Base-by-base conservation (phyloP, 2,888 invertebrate genomes). In the Lysandra bellargus region DNA sequence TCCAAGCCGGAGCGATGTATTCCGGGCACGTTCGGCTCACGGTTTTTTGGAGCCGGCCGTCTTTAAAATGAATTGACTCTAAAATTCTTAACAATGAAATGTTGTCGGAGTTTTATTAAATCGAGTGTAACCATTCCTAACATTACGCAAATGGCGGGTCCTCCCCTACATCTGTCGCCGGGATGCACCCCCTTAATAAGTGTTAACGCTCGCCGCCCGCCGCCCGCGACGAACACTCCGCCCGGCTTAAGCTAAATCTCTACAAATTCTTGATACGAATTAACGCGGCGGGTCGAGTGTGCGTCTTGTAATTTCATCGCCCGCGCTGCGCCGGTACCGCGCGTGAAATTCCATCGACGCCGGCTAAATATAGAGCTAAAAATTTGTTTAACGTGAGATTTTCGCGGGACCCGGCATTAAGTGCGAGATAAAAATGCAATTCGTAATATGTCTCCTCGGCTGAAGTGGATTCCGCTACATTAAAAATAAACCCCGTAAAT, bases 131-230 rank as follows among this genome's bases (percentile, higher is more conserved):
- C 94, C 93, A 93, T 93, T 94, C 92, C 92, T 92, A 88, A 91
- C 93, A 93, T 94, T 94, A 94, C 92, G 93, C 92, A 94, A 94
- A 94, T 93, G 94, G 93, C 91, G 91, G 90, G 89, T 87, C 92
- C 93, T 91, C 94, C 94, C 94, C 91, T 93, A 94, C 94, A 93
- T 94, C 94, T 94, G 94, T 94, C 93, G 94, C 92, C 88, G 92
- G 90, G 94, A 94, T 94, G 94, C 94, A 93, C 92, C 93, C 93
- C 93, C 94, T 93, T 94, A 94, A 94, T 94, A 94, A 93, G 94
- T 93, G 94, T 93, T 93, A 93, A 94, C 93, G 93, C 91, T 92
- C 91, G 92, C 92, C 57, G 57, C 91, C 92, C 91, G 92, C 92
- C 93, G 92, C 90, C 92, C 92, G 93, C 91, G 91, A 91, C 88